phyloP scores from a whole-genome alignment of 2,888 invertebrate species.

The Chironomus riparius region DNA sequence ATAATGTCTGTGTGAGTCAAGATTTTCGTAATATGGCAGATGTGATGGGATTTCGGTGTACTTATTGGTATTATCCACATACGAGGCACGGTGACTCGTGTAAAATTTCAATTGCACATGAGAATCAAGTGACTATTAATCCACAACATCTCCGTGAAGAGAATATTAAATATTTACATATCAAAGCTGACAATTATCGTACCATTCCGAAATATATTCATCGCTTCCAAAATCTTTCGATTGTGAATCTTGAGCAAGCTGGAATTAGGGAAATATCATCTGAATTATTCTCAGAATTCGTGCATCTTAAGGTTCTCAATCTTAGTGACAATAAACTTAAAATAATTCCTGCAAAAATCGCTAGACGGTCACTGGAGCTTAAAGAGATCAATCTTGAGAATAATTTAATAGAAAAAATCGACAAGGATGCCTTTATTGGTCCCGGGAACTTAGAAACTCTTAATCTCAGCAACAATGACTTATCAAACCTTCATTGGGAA shows the following conservation, averaged over 20 bases:
- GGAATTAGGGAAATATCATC: conserved; percentile 15
- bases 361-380: background rate
- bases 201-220: conserved; percentile 20
- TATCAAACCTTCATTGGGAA: conserved; percentile 10
- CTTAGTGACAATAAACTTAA: conserved; percentile 15
- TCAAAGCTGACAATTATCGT: conserved; percentile 9
- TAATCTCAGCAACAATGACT: background rate
- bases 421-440: conserved; percentile 21
- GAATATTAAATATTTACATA: conserved; percentile 17
- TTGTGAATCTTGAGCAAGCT: conserved; percentile 7
- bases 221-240: background rate
- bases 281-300: background rate
- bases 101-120: conserved; percentile 19
- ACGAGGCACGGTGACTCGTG: conserved; percentile 6
- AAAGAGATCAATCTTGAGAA: background rate
- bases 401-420: background rate
- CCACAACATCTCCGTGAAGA: conserved; percentile 1
- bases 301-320: background rate
- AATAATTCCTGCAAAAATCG: background rate
- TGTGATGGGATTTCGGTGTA: background rate
- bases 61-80: conserved; percentile 19
- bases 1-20: conserved; percentile 22
- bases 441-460: background rate
- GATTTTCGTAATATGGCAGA: conserved; percentile 5
- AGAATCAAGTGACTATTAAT: background rate